Conservation (phyloP, 2,113 vertebrate genomes). For the mouse (Mus musculus) region DNA sequence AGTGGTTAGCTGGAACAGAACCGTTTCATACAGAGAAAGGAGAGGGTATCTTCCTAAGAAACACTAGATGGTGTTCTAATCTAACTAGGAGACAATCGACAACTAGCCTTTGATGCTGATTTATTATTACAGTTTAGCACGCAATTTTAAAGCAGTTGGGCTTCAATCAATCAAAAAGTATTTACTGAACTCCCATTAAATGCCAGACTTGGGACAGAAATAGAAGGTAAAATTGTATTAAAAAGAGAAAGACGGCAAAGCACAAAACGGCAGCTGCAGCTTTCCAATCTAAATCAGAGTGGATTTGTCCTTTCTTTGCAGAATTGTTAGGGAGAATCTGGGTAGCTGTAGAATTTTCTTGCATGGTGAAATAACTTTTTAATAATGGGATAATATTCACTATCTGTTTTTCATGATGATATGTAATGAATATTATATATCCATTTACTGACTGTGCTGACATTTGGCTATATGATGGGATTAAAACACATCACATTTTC, state of each 20-base stretch:
- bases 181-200: slow-evolving; percentile 73
- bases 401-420: slow-evolving; percentile 48
- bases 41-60: slow-evolving; percentile 5
- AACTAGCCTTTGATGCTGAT: slow-evolving; percentile 48
- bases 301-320: slow-evolving; percentile 57
- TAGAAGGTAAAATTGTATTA: slow-evolving; percentile 59
- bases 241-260: slow-evolving; percentile 54
- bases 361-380: slow-evolving; percentile 36
- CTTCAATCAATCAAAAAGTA: slow-evolving; percentile 76
- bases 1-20: background rate
- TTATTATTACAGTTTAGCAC: slow-evolving; percentile 73
- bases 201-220: slow-evolving; percentile 61
- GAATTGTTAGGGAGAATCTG: slow-evolving; percentile 38
- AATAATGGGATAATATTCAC: slow-evolving; percentile 37
- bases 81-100: slow-evolving; percentile 74
- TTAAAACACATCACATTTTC: slow-evolving; percentile 19
- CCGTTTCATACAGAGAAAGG: background rate
- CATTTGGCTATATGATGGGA: slow-evolving; percentile 21
- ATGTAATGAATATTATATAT: slow-evolving; percentile 57
- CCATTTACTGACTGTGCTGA: slow-evolving; percentile 28
- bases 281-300: slow-evolving; percentile 46
- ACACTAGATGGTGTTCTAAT: slow-evolving; percentile 87
- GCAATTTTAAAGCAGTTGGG: slow-evolving; percentile 68
- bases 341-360: background rate
- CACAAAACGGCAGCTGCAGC: slow-evolving; percentile 32